phyloP scores from a whole-genome alignment of 92 coral and sea anemone genomes.

The Bergia sp. region DNA sequence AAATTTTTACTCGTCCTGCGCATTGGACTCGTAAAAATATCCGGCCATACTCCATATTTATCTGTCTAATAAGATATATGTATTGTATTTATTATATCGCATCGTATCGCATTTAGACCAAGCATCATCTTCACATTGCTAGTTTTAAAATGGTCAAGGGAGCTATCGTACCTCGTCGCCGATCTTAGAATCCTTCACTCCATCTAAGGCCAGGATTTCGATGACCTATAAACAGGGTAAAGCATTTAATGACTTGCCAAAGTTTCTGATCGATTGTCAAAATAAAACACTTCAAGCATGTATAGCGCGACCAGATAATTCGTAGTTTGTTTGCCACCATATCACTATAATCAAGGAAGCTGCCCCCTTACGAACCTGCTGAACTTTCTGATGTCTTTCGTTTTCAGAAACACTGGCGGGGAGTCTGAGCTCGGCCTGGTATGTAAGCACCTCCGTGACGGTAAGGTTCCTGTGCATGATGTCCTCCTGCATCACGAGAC shows the following conservation, averaged over 20 bases:
- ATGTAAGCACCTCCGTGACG: slow-evolving; percentile 58
- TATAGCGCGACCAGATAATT: too few species aligned
- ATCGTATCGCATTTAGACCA: background rate
- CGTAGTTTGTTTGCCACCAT: too few species aligned
- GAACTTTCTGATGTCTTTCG: slow-evolving; percentile 19
- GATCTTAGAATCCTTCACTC: slow-evolving; percentile 57
- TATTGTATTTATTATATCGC: too few species aligned
- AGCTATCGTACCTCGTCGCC: slow-evolving; percentile 55
- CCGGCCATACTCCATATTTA: too few species aligned
- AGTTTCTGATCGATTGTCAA: too few species aligned
- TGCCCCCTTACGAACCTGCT: slow-evolving; percentile 20
- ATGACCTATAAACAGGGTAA: slow-evolving; percentile 24
- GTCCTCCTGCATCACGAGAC: slow-evolving; percentile 52
- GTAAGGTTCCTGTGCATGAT: slow-evolving; percentile 71
- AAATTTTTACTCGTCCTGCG: too few species aligned
- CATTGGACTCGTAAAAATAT: too few species aligned
- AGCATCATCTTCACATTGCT: background rate
- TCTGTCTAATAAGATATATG: background rate
- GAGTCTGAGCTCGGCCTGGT: slow-evolving; percentile 63
- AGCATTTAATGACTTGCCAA: background rate
- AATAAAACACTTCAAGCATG: too few species aligned
- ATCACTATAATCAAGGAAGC: background rate
- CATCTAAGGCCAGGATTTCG: slow-evolving; percentile 46
- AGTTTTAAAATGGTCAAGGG: background rate
- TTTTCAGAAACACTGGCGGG: slow-evolving; percentile 34